Conservation (phyloP, 2,797 vertebrate genomes). For the Neoniphon sammara region DNA sequence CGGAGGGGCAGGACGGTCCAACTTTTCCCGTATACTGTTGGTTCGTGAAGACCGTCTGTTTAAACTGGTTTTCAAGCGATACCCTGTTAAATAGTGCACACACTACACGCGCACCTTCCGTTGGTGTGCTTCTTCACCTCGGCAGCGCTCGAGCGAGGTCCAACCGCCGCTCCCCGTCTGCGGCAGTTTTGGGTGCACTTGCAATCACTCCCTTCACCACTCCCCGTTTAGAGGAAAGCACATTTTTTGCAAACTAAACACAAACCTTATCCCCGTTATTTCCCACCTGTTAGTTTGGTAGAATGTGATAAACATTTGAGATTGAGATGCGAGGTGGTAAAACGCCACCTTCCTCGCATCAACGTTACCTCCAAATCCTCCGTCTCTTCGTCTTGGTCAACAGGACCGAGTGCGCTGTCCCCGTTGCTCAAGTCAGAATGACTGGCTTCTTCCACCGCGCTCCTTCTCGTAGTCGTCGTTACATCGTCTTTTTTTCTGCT, state of each 20-base stretch:
- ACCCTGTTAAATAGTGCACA: not conserved
- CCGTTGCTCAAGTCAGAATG: constrained; percentile 83
- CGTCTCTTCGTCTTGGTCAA: constrained; percentile 80
- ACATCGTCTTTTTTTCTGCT: constrained; percentile 84
- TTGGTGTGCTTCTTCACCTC: constrained; percentile 63
- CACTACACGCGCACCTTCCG: constrained; percentile 71
- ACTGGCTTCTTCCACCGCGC: constrained; percentile 78
- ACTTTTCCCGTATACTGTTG: constrained; percentile 63
- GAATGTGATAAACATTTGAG: constrained; percentile 40
- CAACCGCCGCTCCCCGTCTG: constrained; percentile 85
- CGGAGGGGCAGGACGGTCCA: constrained; percentile 53
- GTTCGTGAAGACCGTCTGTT: not conserved
- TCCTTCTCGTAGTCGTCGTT: constrained; percentile 67
- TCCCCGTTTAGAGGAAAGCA: constrained; percentile 48
- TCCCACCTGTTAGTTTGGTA: constrained; percentile 68
- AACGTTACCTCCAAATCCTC: constrained; percentile 82
- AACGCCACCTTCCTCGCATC: constrained; percentile 39
- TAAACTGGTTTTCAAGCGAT: constrained; percentile 21
- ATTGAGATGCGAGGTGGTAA: constrained; percentile 41
- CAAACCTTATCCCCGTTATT: not conserved
- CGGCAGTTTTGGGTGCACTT: constrained; percentile 84
- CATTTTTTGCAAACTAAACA: constrained; percentile 6
- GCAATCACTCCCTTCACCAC: constrained; percentile 75
- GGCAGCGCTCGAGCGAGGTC: constrained; percentile 73
- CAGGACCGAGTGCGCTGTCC: constrained; percentile 83